Conservation (phyloP, 1,140 invertebrate genomes). For the Drosophila nannoptera region DNA sequence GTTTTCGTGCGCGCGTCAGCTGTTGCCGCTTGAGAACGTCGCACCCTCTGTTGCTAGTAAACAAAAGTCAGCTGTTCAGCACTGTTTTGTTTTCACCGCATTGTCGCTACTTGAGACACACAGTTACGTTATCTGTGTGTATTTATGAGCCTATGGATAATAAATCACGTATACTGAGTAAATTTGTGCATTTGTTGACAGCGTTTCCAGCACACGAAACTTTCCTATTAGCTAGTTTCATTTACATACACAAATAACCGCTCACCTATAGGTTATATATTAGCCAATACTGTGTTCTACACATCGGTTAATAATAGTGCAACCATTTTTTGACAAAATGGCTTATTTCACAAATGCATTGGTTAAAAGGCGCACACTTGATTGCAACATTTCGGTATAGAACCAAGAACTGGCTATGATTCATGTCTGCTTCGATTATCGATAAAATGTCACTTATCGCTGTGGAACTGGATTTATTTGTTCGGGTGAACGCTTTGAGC, state of each 20-base stretch:
- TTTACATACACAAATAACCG: constrained; percentile 4
- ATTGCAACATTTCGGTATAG: constrained; percentile 8
- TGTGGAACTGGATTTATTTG: constrained; percentile 2
- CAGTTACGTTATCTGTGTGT: not conserved
- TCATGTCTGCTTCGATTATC: not conserved
- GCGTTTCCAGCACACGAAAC: not conserved
- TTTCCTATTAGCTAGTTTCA: not conserved
- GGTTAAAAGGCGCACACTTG: not conserved
- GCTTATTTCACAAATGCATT: not conserved
- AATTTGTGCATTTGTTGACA: not conserved
- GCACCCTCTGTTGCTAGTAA: constrained; percentile 53
- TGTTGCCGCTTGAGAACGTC: constrained; percentile 44
- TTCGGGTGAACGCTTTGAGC: constrained; percentile 9
- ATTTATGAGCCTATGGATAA: not conserved
- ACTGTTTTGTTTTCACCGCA: constrained; percentile 22
- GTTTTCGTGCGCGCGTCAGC: constrained; percentile 65
- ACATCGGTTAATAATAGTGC: not conserved
- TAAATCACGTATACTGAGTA: not conserved
- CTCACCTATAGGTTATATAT: constrained; percentile 4
- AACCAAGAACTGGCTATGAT: constrained; percentile 3
- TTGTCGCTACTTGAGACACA: constrained; percentile 1
- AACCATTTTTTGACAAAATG: not conserved
- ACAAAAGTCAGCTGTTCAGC: constrained; percentile 62
- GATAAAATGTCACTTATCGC: constrained; percentile 2
- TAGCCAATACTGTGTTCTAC: not conserved